Conservation (phyloP, 2,797 vertebrate species). For the Oreochromis grahami region DNA sequence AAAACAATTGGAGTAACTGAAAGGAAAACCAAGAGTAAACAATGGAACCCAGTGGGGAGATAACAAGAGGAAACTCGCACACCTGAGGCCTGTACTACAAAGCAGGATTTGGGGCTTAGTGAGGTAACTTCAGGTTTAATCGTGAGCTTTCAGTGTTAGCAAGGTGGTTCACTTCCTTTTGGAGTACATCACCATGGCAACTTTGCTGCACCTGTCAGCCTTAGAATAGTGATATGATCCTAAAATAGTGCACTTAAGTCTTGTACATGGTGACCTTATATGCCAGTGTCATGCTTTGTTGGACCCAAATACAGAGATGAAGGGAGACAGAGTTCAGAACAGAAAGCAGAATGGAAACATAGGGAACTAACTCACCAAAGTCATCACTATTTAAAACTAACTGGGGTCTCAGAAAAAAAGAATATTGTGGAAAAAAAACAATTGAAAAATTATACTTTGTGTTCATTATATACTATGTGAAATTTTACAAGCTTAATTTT, state of each 20-base stretch:
- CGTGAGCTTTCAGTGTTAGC: background rate
- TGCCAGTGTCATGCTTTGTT: background rate
- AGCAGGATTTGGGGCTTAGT: background rate
- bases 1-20: background rate
- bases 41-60: background rate
- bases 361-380: background rate
- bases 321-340: background rate
- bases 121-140: background rate
- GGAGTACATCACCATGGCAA: background rate
- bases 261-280: background rate
- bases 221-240: background rate
- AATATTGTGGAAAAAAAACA: background rate
- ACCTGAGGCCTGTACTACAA: background rate
- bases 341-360: background rate
- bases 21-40: background rate
- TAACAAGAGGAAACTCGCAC: background rate
- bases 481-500: background rate
- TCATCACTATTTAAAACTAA: background rate
- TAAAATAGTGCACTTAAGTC: background rate
- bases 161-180: background rate
- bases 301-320: background rate
- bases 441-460: background rate
- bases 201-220: background rate
- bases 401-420: background rate
- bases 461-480: background rate